phyloP scores from a whole-genome alignment of 2,797 vertebrate genomes.

The Gambelia wislizenii region DNA sequence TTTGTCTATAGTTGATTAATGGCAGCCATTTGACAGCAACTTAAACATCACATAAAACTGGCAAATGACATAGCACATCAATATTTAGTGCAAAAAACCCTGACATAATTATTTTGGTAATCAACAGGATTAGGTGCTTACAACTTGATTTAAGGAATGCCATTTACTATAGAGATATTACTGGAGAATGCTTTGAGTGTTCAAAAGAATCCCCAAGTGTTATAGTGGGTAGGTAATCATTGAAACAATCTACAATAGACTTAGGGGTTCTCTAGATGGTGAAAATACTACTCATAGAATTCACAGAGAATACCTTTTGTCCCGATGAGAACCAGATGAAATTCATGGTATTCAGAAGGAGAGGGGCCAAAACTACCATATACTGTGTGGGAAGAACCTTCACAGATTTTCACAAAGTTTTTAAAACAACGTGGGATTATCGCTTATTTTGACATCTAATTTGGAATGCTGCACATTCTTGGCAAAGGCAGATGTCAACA shows the following conservation, averaged over 20 bases:
- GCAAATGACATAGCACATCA: slow-evolving; percentile 64
- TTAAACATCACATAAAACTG: slow-evolving; percentile 58
- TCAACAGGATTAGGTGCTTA: slow-evolving; percentile 15
- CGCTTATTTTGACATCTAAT: too few relatives aligned
- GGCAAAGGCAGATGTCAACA: too few relatives aligned
- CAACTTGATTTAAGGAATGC: slow-evolving; percentile 38
- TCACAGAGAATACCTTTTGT: too few relatives aligned
- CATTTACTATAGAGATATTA: slow-evolving; percentile 37
- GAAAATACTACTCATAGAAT: too few relatives aligned
- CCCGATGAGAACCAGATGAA: too few relatives aligned
- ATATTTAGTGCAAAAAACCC: slow-evolving; percentile 51
- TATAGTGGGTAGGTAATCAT: neutral
- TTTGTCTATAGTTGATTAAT: slow-evolving; percentile 68
- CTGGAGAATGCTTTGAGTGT: fast-evolving
- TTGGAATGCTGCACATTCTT: too few relatives aligned
- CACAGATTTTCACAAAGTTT: too few relatives aligned
- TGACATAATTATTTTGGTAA: slow-evolving; percentile 44
- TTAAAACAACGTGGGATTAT: too few relatives aligned
- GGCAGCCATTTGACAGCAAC: slow-evolving; percentile 69
- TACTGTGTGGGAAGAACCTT: too few relatives aligned
- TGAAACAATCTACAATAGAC: slow-evolving; percentile 11
- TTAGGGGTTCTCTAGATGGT: too few relatives aligned
- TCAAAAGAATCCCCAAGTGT: neutral
- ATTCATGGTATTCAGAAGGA: too few relatives aligned
- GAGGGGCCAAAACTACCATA: too few relatives aligned